Evolutionary conservation across 2,797 vertebrate genomes (phyloP).

Genomic region (Sphenopsis melanotis): DNA sequence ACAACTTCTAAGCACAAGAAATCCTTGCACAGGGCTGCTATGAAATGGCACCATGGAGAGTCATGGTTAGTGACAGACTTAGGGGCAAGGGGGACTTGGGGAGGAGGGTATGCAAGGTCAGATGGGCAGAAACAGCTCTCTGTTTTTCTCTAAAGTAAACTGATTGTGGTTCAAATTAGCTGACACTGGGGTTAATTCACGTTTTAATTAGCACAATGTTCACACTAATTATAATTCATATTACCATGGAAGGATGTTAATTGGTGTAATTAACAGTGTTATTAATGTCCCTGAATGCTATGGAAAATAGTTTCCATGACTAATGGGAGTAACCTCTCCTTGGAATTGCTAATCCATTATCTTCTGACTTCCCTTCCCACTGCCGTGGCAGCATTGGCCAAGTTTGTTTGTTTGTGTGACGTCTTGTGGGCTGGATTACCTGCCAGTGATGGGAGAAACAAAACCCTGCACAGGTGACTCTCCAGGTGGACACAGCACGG

Average conservation of each 20-base stretch:
- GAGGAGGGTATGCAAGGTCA: neutral
- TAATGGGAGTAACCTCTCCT: neutral
- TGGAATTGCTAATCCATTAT: neutral
- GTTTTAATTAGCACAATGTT: constrained; percentile 34
- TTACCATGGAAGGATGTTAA: constrained; percentile 10
- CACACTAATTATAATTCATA: constrained; percentile 19
- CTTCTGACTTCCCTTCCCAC: neutral
- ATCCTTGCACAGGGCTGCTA: neutral
- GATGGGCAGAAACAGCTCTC: neutral
- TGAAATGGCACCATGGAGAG: neutral
- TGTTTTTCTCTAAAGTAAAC: neutral
- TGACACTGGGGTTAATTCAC: constrained; percentile 17
- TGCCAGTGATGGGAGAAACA: neutral
- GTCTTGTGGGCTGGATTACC: neutral
- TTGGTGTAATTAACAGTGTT: constrained; percentile 7
- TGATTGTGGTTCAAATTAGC: neutral
- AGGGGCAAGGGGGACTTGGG: rapidly evolving
- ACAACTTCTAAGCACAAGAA: neutral
- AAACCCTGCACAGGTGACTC: neutral
- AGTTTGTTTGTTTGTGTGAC: neutral
- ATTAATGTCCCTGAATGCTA: constrained; percentile 10
- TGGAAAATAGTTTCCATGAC: neutral
- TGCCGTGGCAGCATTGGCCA: rapidly evolving
- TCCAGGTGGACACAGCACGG: neutral
- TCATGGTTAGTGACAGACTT: neutral